A percentile compares a stretch with the other conserved stretches of the same genome.
These are phyloP conservation scores for Gorsachius magnificus DNA, from an alignment of 2,797 vertebrate species.

Conservation along the genomic window DNA sequence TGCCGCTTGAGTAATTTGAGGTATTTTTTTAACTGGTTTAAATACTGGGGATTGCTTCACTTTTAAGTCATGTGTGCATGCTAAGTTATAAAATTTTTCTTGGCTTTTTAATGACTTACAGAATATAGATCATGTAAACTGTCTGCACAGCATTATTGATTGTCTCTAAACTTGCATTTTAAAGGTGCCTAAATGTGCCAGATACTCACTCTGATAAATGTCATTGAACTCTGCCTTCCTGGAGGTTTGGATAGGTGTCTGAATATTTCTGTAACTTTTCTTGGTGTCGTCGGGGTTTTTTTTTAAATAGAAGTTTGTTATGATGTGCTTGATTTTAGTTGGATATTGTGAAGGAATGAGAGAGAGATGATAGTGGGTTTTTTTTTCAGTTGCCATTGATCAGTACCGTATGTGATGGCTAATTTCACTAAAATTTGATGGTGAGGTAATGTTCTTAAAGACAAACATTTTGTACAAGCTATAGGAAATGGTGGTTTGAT, in stretches of 20 bases:
- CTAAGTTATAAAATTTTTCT: background rate
- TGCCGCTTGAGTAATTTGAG: background rate
- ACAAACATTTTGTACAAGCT: background rate
- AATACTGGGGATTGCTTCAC: background rate
- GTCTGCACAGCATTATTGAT: background rate
- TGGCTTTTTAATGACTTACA: background rate
- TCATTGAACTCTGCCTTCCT: background rate
- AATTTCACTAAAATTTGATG: background rate
- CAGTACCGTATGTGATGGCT: background rate
- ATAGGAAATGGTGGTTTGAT: background rate
- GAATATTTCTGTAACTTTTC: background rate
- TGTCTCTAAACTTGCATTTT: background rate
- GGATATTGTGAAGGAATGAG: background rate
- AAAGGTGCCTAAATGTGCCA: background rate
- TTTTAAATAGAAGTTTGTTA: background rate
- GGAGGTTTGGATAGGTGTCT: background rate
- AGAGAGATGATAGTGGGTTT: background rate
- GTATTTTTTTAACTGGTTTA: background rate
- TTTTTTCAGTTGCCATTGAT: background rate
- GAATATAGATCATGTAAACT: background rate
- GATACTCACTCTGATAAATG: background rate
- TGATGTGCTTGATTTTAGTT: background rate
- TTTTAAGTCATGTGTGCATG: background rate
- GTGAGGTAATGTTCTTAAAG: background rate
- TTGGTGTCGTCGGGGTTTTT: no score